Conservation (phyloP, 2,888 invertebrate species). For the Ditula angustiorana region DNA sequence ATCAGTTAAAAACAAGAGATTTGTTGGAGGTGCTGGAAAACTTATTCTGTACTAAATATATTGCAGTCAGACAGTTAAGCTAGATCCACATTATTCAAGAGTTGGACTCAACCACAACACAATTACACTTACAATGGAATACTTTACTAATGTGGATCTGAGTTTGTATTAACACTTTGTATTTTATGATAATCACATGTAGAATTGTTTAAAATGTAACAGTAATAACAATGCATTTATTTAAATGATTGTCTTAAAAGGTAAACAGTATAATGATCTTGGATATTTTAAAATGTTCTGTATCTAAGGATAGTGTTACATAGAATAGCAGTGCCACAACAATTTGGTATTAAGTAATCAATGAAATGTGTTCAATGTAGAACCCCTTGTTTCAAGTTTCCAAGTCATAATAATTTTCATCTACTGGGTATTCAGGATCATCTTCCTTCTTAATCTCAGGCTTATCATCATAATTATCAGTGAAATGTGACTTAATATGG, state of each 20-base stretch:
- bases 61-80: conserved; percentile 5
- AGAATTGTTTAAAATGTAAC: conserved; percentile 29
- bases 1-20: conserved; percentile 8
- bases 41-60: not conserved
- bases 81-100: conserved; percentile 9
- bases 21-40: conserved; percentile 7
- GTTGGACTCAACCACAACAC: not conserved
- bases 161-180: not conserved
- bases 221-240: conserved; percentile 26
- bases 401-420: conserved; percentile 76
- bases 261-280: not conserved
- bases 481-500: conserved; percentile 86
- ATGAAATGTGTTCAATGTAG: conserved; percentile 44
- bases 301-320: conserved; percentile 31
- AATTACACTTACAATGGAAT: not conserved
- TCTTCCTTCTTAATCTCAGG: conserved; percentile 74
- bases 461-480: conserved; percentile 79
- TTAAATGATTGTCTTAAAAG: conserved; percentile 25
- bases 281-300: not conserved
- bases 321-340: conserved; percentile 22
- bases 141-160: conserved; percentile 4
- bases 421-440: conserved; percentile 66
- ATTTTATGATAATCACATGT: conserved; percentile 12
- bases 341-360: conserved; percentile 35
- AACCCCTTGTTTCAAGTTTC: conserved; percentile 65